Percentiles rank a stretch among this genome's conserved stretches.
Conservation (phyloP, 2,888 invertebrate species). For the Pilophorus perplexus region DNA sequence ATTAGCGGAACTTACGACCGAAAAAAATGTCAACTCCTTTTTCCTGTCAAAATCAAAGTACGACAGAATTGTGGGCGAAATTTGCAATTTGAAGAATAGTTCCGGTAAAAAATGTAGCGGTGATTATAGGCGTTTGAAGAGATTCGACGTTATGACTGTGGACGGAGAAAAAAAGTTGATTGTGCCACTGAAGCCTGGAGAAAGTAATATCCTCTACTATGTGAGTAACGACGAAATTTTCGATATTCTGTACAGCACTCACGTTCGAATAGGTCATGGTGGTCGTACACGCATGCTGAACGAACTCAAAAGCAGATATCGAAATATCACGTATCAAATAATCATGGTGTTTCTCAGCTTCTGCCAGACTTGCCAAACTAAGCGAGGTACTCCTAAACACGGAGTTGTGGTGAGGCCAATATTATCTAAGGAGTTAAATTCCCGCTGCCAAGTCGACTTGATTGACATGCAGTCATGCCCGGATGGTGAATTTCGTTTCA, state of each 20-base stretch:
- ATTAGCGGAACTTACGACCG: no score
- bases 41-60: no score
- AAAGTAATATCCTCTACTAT: not conserved
- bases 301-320: not conserved
- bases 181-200: no score
- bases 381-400: not conserved
- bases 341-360: conserved; percentile 7
- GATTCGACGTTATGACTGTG: no score
- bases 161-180: no score
- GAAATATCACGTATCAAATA: not conserved
- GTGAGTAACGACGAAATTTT: not conserved
- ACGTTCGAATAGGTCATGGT: conserved; percentile 6
- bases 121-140: no score
- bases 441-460: not conserved
- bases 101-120: no score
- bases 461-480: conserved; percentile 9
- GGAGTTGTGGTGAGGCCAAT: conserved; percentile 4
- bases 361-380: conserved; percentile 4
- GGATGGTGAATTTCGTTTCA: conserved; percentile 8
- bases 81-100: no score
- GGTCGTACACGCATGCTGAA: conserved; percentile 9
- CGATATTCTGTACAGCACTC: not conserved
- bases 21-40: no score
- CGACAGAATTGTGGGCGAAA: no score
- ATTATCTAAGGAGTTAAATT: not conserved